phyloP scores from a whole-genome alignment of 2,888 invertebrate species.

The Acrobasis suavella region DNA sequence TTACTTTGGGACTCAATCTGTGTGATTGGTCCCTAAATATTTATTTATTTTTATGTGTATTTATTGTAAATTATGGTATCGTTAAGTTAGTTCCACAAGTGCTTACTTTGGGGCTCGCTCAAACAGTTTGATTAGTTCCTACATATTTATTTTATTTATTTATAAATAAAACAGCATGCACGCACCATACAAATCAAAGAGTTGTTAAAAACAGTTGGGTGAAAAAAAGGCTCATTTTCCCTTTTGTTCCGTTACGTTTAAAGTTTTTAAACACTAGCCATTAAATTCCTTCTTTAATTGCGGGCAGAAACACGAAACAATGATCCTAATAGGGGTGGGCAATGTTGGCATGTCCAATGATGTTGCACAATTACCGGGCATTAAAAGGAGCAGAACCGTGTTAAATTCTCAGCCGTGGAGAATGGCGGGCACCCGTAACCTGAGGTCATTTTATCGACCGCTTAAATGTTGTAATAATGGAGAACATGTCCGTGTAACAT shows the following conservation, averaged over 20 bases:
- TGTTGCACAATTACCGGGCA: constrained; percentile 64
- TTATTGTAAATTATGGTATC: no score
- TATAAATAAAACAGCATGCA: no score
- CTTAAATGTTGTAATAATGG: constrained; percentile 67
- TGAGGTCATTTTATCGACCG: constrained; percentile 58
- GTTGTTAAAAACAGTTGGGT: no score
- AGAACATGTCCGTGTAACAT: constrained; percentile 52
- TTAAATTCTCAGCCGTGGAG: constrained; percentile 67
- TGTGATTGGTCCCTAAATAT: no score
- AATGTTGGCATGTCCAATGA: constrained; percentile 44
- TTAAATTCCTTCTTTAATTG: not conserved
- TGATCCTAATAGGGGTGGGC: constrained; percentile 29
- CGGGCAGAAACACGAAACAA: constrained; percentile 30
- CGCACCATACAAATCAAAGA: no score
- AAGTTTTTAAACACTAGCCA: not conserved
- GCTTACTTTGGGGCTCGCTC: no score
- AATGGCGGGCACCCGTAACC: constrained; percentile 57
- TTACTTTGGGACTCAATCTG: no score
- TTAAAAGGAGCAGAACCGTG: constrained; percentile 64
- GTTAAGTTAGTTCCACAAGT: no score
- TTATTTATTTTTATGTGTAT: no score
- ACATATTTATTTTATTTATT: no score
- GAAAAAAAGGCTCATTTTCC: no score
- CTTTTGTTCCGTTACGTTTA: not conserved
- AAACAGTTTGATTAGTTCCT: no score